Evolutionary conservation across 1,140 invertebrate genomes (phyloP), one percentile per base, ranked within the genome.

Genomic region (Tetragonula clypearis): DNA sequence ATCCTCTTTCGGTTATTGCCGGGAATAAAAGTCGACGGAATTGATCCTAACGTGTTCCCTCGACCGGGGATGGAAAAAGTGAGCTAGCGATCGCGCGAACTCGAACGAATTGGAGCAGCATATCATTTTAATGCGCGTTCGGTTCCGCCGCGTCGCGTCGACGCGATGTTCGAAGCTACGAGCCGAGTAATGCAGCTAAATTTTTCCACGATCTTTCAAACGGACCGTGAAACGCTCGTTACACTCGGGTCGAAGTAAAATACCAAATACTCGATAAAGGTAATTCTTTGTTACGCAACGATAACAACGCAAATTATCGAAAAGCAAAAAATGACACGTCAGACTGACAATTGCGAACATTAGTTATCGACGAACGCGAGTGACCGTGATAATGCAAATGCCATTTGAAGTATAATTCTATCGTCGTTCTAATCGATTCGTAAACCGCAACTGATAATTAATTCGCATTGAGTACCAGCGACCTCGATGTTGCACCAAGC

Each of bases 61-160:
- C 41, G 41, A 49, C 8, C 41, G 41, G 41, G 41, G 6, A 1
- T 35, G 21, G 12, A 15, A 30, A 75, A 75, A 58, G 65, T 58
- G 80, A 82, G 9, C 66, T 21, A n/a, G 19, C 26, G 35, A 26
- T 4, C n/a, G 41, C 53, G 56, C 55, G 60, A 74, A 74, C 62
- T 5, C 5, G 71, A 82, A 75, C 41, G 55, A 82, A 65, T 75
- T 26, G 56, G 58, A 30, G 26, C 74, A 74, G 60, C 85, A 41
- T 60, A 79, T 80, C 86, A 84, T 69, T 76, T 87, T 87, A 66
- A 77, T 79, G 58, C 35, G 69, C 75, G 58, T 77, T 73, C 49
- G 73, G 53, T 75, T 79, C 41, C 49, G 65, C 71, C 41, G n/a
- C 41, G 41, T 49, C 41, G 41, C 41, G 41, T 49, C 41, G 41